Base-by-base conservation (phyloP, 2,888 invertebrate species). In the Tridacna gigas region DNA sequence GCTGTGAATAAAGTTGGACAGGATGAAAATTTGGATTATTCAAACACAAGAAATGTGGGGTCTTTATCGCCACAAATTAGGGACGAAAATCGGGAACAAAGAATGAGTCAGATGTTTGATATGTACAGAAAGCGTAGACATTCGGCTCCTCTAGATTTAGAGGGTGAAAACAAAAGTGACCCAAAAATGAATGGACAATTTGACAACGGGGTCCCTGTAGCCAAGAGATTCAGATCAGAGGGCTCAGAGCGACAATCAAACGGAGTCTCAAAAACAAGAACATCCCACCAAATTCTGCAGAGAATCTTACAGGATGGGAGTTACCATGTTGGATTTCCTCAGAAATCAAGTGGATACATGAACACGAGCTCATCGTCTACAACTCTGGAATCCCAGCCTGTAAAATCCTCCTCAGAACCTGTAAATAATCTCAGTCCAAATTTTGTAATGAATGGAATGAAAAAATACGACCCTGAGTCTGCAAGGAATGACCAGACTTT, bases 401-500 rank as follows among this genome's bases (percentile, higher is more conserved):
- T 37, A 37, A 56, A 56, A 15, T 56, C 56, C 1, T 3, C 18
- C 20, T 15, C 56, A 15, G 20, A 56, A 56, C 20, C 18, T 56
- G 56, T 3, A 15, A 56, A 20, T 20, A 25, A 71, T 51, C 51
- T 48, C 18, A n/a, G 4, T 0, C 47, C 45, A n/a, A 69, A 69
- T 45, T 69, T 47, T 47, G 25, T 47, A n/a, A n/a, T 47, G 45
- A 71, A 51, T 26, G 45, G 18, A 47, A 12, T 47, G 22, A 22
- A 51, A 15, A 48, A 71, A 51, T 71, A 71, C 20, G 25, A 71
- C 48, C 9, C 22, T 13, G 22, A 56, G 4, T 28, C 20, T 9
- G 7, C 28, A 47, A 13, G 47, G 45, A 67, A 47, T 63, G 66
- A 25, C 22, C 80, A 22, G 56, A 77, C 15, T 75, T 76, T 45